Conservation (phyloP, 35 echinoderm and acorn worm species). For the Heliocidaris erythrogramma region DNA sequence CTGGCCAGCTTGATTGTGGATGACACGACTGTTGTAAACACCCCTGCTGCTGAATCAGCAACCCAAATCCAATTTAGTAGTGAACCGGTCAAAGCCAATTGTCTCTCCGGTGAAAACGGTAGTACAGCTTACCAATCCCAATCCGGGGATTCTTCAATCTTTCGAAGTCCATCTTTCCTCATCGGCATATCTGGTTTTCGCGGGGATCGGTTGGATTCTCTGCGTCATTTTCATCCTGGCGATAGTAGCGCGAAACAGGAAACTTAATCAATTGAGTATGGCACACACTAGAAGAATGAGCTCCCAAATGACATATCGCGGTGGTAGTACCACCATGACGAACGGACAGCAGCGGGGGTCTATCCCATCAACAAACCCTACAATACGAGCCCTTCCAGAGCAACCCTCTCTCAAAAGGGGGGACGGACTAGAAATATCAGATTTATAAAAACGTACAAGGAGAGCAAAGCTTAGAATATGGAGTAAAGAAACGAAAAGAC, state of each 20-base stretch:
- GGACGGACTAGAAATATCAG: too few relatives aligned
- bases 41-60: background rate
- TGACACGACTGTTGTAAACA: background rate
- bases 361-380: background rate
- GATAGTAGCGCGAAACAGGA: background rate
- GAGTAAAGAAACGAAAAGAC: too few relatives aligned
- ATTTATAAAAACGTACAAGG: too few relatives aligned
- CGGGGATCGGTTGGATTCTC: background rate
- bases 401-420: conserved; percentile 14
- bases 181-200: background rate
- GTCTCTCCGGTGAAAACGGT: background rate
- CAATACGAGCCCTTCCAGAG: background rate
- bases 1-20: background rate
- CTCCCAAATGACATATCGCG: conserved; percentile 31
- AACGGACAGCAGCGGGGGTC: background rate
- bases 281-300: background rate
- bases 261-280: background rate
- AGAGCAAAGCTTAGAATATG: too few relatives aligned
- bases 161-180: background rate
- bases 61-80: background rate
- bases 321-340: background rate
- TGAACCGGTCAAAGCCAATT: background rate
- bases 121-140: background rate
- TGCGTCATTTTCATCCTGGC: background rate
- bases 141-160: background rate